Base-by-base conservation (phyloP, 2,888 invertebrate species). In the Latrodectus hesperus region DNA sequence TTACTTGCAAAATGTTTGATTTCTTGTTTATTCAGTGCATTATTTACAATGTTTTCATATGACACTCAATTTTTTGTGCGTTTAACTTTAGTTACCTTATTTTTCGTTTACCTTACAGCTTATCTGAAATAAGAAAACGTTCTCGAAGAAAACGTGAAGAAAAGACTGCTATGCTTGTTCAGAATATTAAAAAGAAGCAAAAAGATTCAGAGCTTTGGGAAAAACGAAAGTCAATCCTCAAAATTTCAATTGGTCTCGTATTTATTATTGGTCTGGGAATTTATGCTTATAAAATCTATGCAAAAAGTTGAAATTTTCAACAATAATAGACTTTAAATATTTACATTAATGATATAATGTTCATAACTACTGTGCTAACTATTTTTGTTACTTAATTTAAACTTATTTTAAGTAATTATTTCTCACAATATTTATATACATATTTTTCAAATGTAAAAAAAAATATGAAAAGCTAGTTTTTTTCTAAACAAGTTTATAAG, bases 221-320 rank as follows among this genome's bases (percentile, higher is more conserved):
- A 60, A 81, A 84, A 68, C 87, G 90, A 80, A 89, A 89, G 88
- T 89, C 89, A 81, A 83, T 89, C 76, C 80, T 90, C 65, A 90
- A 90, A 88, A 55, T 90, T 84, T 89, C 90, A 80, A 74, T 90
- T 73, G 88, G 90, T 70, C 73, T 90, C 64, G 88, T 90, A 68
- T 70, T 90, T 84, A 84, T 90, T 65, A 73, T 90, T 82, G 90
- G 90, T 64, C 84, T 90, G 80, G 89, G 90, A 65, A 83, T 84
- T 79, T 88, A 90, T 84, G 89, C 90, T 51, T 90, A 90, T 85
- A 89, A 84, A 79, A 81, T 82, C 71, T 89, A 89, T 55, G 71
- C 85, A 16, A 89, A 89, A 80, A 81, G 84, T 70, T 89, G 84
- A 84, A 78, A 17, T 75, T 65, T 74, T 70, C 60, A 64, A n/a